Conservation (phyloP, 2,113 vertebrate species). For the Saguinus midas region DNA sequence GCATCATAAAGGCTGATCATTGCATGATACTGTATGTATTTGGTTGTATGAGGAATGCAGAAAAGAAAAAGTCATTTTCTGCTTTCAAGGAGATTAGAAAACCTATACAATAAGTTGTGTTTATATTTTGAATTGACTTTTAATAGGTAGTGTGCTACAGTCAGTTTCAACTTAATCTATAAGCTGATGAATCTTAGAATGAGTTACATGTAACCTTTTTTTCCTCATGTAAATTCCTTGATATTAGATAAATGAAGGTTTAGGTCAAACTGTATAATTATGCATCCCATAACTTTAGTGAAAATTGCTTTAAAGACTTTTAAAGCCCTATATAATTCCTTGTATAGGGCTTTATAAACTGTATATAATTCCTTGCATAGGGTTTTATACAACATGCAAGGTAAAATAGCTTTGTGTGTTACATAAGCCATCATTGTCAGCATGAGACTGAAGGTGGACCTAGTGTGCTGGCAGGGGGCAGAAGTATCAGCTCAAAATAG, state of each 20-base stretch:
- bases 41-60: neutral
- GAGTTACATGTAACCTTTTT: neutral
- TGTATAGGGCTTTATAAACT: neutral
- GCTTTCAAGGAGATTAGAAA: conserved; percentile 39
- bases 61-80: conserved; percentile 23
- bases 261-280: neutral
- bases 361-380: neutral
- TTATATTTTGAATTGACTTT: conserved; percentile 36
- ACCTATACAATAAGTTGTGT: neutral
- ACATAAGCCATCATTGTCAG: neutral
- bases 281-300: neutral
- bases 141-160: conserved; percentile 2
- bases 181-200: neutral
- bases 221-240: neutral
- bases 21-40: neutral
- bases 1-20: neutral
- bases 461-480: neutral
- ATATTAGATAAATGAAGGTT: neutral
- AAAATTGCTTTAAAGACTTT: neutral
- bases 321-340: neutral
- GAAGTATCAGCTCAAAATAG: neutral
- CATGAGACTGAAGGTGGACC: neutral
- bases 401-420: neutral
- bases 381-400: neutral
- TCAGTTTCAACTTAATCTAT: conserved; percentile 34